phyloP scores from a whole-genome alignment of 2,888 invertebrate species.

The Diabrotica balteata region DNA sequence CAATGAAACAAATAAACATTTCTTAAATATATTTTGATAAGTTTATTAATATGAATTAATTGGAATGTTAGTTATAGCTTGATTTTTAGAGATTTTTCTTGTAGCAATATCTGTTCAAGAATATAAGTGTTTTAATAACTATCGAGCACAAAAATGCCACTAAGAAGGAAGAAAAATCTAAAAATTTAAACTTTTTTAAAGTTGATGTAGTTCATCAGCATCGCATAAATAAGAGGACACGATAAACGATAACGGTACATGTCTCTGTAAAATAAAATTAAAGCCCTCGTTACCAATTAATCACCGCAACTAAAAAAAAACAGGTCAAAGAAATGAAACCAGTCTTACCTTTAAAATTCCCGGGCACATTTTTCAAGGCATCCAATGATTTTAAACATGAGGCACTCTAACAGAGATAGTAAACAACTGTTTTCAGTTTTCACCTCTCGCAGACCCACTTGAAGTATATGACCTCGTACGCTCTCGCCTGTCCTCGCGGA shows the following conservation, averaged over 20 bases:
- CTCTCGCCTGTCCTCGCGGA: conserved; percentile 55
- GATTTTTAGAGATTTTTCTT: no score
- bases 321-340: not conserved
- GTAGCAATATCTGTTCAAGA: no score
- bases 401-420: conserved; percentile 53
- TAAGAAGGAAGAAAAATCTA: not conserved
- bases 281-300: no score
- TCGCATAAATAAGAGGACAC: conserved; percentile 40
- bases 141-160: no score
- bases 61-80: no score
- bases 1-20: no score
- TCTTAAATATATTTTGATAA: no score
- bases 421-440: conserved; percentile 58
- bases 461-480: conserved; percentile 57
- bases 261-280: no score
- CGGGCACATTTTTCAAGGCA: conserved; percentile 50
- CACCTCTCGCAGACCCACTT: conserved; percentile 57
- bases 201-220: conserved; percentile 43
- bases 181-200: conserved; percentile 2
- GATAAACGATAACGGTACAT: conserved; percentile 43
- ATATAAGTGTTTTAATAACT: no score
- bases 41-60: no score
- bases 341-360: conserved; percentile 47
- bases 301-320: not conserved
- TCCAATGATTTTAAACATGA: conserved; percentile 42